Evolutionary conservation across 2,113 vertebrate species (phyloP).

Genomic region (Rhipidura dahli): DNA sequence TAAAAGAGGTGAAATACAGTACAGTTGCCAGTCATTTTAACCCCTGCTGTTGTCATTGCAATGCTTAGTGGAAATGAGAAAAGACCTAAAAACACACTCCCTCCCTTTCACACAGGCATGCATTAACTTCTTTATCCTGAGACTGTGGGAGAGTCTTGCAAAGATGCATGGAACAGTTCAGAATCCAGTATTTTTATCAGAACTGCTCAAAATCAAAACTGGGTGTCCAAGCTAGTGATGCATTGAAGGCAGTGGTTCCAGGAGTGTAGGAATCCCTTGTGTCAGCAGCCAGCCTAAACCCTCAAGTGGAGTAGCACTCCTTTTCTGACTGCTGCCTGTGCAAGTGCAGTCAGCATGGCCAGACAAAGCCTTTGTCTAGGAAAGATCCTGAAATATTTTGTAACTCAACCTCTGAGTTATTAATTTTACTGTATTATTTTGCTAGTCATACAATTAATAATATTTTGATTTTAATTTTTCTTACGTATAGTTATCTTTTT

Average conservation of each 20-base stretch:
- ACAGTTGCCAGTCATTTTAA: not conserved
- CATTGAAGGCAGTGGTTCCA: not conserved
- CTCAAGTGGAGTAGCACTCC: not conserved
- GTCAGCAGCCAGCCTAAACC: not conserved
- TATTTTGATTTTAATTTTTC: not conserved
- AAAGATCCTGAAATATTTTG: not conserved
- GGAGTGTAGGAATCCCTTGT: not conserved
- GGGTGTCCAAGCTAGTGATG: not conserved
- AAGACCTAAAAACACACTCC: not conserved
- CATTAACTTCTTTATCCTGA: not conserved
- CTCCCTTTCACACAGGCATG: not conserved
- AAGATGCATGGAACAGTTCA: not conserved
- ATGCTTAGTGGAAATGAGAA: not conserved
- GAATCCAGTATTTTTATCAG: not conserved
- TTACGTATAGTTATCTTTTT: not conserved
- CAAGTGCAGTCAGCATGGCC: not conserved
- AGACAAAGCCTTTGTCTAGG: not conserved
- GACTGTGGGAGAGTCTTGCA: not conserved
- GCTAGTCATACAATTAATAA: not conserved
- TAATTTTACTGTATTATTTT: not conserved
- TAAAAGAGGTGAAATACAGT: not conserved
- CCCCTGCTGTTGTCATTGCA: not conserved
- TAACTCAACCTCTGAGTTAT: not conserved
- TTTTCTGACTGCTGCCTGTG: not conserved
- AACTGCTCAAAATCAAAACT: not conserved